Evolutionary conservation across 2,888 invertebrate species (phyloP).

Genomic region (Aproaerema taeniolella): DNA sequence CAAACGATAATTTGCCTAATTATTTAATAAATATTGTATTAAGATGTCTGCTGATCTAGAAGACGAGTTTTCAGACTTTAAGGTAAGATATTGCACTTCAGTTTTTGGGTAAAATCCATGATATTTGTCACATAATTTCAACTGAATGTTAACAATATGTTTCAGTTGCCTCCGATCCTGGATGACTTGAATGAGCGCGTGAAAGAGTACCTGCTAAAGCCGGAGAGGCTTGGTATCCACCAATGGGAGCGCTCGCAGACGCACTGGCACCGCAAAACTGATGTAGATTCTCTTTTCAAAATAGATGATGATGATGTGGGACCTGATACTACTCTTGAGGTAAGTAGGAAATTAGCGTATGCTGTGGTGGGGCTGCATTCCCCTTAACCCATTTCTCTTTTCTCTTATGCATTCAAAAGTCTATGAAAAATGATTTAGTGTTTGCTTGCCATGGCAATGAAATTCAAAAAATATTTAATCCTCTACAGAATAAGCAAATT

Average conservation of each 20-base stretch:
- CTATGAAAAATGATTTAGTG: too few species aligned
- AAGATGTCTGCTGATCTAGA: slow-evolving; percentile 40
- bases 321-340: slow-evolving; percentile 58
- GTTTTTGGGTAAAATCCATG: too few species aligned
- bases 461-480: not conserved
- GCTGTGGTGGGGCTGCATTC: too few species aligned
- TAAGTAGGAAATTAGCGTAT: slow-evolving; percentile 24
- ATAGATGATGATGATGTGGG: slow-evolving; percentile 56
- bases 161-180: slow-evolving; percentile 80
- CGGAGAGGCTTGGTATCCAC: slow-evolving; percentile 85
- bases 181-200: slow-evolving; percentile 81
- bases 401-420: too few species aligned
- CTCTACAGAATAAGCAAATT: too few species aligned
- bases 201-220: slow-evolving; percentile 80
- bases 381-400: too few species aligned
- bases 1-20: too few species aligned
- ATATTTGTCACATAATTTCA: not conserved
- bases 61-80: slow-evolving; percentile 45
- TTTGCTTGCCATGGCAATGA: not conserved
- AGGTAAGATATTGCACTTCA: slow-evolving; percentile 38
- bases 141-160: slow-evolving; percentile 22
- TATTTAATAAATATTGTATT: too few species aligned
- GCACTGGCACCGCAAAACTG: slow-evolving; percentile 78
- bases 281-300: slow-evolving; percentile 71
- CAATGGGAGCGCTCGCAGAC: slow-evolving; percentile 82